Evolutionary conservation across 2,888 invertebrate species (phyloP), one percentile per base, ranked within the genome.

Genomic region (Synanthedon myopaeformis): DNA sequence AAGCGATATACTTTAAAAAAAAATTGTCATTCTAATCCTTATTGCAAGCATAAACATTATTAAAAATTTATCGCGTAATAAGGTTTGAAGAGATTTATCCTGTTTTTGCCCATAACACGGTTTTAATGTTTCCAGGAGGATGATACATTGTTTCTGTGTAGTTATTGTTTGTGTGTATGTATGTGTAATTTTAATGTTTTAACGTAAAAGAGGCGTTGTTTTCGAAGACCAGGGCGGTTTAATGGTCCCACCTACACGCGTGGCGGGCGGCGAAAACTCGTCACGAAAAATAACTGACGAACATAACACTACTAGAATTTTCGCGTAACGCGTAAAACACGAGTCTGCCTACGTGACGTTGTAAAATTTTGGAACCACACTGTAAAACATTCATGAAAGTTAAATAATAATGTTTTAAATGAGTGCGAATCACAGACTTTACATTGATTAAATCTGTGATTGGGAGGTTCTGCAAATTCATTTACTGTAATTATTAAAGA

Each of bases 211-310:
- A 56, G 56, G 56, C 59, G 58, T 58, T 60, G 61, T 62, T 62
- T 62, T 59, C 58, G 56, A 55, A 48, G 58, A 57, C 54, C 52
- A 56, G 56, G 56, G 56, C 56, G 53, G 56, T 59, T 59, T 60
- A 56, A 61, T 57, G 51, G 58, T 55, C 61, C 49, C 59, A 53
- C 61, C 61, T 59, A 61, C 59, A 41, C 51, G 23, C 51, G 53
- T 54, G 28, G 52, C 48, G 50, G 49, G 35, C 17, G 55, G 57
- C 58, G 45, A n/a, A 45, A 45, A 45, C 45, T n/a, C 45, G 45
- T 45, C 45, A 45, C 45, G 45, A 45, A 45, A 45, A 45, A 45
- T 45, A 8, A 13, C 45, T 13, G 45, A 45, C 45, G 14, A 45
- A 45, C 13, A 12, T 13, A n/a, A 13, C 14, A 45, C 6, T 45